A percentile compares a stretch with the other conserved stretches of the same genome.
phyloP scores from a whole-genome alignment of 1,140 invertebrate species.

The Nebria ingens region DNA sequence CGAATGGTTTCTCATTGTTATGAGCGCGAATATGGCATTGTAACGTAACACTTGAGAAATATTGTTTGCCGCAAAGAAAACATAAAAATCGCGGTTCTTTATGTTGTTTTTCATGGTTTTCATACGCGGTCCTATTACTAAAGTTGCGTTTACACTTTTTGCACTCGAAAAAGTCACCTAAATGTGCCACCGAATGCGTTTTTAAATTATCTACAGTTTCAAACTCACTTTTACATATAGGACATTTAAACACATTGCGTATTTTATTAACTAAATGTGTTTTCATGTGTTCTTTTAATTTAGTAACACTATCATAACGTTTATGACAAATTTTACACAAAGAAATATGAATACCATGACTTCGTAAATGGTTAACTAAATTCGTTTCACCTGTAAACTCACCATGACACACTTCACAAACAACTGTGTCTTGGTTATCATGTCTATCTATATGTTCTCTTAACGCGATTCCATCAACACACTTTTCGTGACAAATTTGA shows the following conservation, averaged over 20 bases:
- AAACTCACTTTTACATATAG: background rate
- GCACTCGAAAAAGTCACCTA: background rate
- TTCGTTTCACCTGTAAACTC: background rate
- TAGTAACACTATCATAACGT: background rate
- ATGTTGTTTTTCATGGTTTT: background rate
- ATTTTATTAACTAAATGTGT: background rate
- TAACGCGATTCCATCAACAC: background rate
- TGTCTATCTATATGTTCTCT: background rate
- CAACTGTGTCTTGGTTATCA: background rate
- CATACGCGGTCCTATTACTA: background rate
- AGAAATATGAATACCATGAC: background rate
- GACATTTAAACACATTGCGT: constrained; percentile 1
- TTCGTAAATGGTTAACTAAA: background rate
- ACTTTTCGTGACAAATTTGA: background rate
- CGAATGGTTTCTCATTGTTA: constrained; percentile 35
- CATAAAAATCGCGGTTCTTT: background rate
- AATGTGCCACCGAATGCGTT: background rate
- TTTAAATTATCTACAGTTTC: background rate
- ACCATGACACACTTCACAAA: constrained; percentile 2
- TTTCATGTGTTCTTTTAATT: constrained; percentile 7
- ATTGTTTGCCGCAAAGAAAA: constrained; percentile 1
- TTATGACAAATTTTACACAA: background rate
- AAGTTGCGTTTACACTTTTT: background rate
- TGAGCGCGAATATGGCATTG: constrained; percentile 17
- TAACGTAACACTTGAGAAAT: background rate